phyloP scores from a whole-genome alignment of 2,797 vertebrate species.

The Bradypodion pumilum region DNA sequence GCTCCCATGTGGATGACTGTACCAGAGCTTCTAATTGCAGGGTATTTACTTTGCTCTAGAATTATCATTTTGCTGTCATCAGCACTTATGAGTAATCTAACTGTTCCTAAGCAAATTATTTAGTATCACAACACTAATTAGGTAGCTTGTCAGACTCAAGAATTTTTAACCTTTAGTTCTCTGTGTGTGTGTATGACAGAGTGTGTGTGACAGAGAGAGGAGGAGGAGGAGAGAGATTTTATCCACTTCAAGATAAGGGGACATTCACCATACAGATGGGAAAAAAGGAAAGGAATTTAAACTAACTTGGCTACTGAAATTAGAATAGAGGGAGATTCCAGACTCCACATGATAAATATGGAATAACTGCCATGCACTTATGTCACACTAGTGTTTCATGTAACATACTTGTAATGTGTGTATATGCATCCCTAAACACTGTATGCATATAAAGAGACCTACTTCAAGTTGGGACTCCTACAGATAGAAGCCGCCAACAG shows the following conservation, averaged over 20 bases:
- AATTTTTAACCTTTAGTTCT: constrained; percentile 28
- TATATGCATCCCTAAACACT: too few species aligned
- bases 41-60: constrained; percentile 61
- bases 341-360: not conserved
- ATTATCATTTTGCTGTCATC: constrained; percentile 60
- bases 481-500: too few species aligned
- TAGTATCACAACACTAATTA: constrained; percentile 40
- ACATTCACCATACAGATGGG: not conserved
- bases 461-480: too few species aligned
- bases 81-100: constrained; percentile 55
- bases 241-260: not conserved
- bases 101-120: constrained; percentile 30
- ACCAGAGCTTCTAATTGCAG: constrained; percentile 53
- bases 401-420: not conserved
- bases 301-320: not conserved
- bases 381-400: not conserved
- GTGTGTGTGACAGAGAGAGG: not conserved
- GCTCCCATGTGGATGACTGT: constrained; percentile 38
- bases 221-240: not conserved
- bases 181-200: not conserved
- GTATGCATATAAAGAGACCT: too few species aligned
- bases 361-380: not conserved
- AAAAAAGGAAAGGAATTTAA: not conserved
- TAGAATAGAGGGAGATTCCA: not conserved
- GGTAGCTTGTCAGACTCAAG: not conserved